These are phyloP conservation scores for Acanthiza pusilla DNA, from an alignment of 2,797 vertebrate genomes.

Conservation along the genomic window DNA sequence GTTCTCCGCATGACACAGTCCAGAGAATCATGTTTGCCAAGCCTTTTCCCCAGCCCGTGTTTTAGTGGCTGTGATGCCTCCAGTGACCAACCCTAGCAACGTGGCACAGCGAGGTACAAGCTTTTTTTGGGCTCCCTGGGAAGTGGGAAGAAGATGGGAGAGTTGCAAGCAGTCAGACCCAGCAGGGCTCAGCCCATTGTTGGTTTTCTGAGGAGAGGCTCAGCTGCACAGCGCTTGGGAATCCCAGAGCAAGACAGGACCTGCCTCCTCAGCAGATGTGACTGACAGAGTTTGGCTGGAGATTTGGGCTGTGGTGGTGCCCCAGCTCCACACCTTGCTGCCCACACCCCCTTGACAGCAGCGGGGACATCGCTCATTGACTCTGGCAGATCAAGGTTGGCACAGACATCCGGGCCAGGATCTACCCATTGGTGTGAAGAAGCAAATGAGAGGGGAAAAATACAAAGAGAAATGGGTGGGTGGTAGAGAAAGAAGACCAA, in stretches of 20 bases:
- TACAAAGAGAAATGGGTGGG: neutral
- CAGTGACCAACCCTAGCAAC: neutral
- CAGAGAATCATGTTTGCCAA: neutral
- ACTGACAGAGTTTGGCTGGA: neutral
- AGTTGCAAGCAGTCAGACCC: neutral
- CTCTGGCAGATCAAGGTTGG: neutral
- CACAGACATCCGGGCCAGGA: neutral
- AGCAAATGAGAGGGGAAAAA: neutral
- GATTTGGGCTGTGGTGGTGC: neutral
- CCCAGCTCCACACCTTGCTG: neutral
- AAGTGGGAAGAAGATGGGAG: neutral
- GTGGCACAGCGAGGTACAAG: neutral
- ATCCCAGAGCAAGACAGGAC: neutral
- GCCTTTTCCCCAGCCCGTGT: neutral
- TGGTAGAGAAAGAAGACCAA: neutral
- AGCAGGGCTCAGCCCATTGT: neutral
- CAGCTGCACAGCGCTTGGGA: neutral
- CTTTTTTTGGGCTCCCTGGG: rapidly evolving
- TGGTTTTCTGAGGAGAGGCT: neutral
- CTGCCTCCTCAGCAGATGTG: neutral
- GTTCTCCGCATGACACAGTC: neutral
- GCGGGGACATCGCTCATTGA: neutral
- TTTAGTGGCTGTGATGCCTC: neutral
- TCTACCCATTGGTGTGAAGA: neutral
- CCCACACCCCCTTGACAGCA: neutral